Evolutionary conservation across 2,797 vertebrate species (phyloP).

Genomic region (Fistularia commersonii): DNA sequence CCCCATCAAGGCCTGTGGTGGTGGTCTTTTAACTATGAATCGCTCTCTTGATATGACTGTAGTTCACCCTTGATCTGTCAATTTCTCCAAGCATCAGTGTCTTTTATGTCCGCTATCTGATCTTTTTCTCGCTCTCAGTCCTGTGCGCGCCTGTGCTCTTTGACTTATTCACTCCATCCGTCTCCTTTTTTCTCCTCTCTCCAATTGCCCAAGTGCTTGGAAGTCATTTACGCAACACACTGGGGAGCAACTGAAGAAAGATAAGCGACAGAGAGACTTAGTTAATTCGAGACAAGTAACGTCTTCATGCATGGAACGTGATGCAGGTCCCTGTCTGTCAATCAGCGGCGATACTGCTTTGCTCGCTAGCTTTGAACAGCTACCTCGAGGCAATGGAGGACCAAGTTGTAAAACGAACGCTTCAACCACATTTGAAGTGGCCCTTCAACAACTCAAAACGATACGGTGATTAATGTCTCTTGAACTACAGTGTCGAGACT

Average conservation of each 20-base stretch:
- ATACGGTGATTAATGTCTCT: slow-evolving; percentile 31
- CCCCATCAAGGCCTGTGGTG: slow-evolving; percentile 39
- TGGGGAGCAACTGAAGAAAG: slow-evolving; percentile 31
- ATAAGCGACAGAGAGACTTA: slow-evolving; percentile 36
- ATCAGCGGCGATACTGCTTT: slow-evolving; percentile 34
- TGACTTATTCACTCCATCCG: slow-evolving; percentile 31
- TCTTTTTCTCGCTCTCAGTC: slow-evolving; percentile 37
- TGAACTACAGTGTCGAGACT: slow-evolving; percentile 45
- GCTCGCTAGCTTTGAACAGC: slow-evolving; percentile 52
- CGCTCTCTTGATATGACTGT: slow-evolving; percentile 44
- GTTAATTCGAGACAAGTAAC: slow-evolving; percentile 58
- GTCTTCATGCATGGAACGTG: slow-evolving; percentile 40
- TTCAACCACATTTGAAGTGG: slow-evolving; percentile 33
- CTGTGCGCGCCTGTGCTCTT: slow-evolving; percentile 18
- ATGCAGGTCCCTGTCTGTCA: slow-evolving; percentile 39
- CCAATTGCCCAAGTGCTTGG: slow-evolving; percentile 36
- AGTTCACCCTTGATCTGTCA: slow-evolving; percentile 56
- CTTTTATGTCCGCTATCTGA: slow-evolving; percentile 61
- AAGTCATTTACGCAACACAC: slow-evolving; percentile 45
- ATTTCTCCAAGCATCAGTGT: slow-evolving; percentile 34
- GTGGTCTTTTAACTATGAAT: slow-evolving; percentile 52
- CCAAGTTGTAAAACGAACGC: slow-evolving; percentile 19
- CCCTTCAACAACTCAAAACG: slow-evolving; percentile 47
- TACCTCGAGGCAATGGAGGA: slow-evolving; percentile 35
- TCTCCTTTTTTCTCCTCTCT: slow-evolving; percentile 34